Evolutionary conservation across 35 echinoderm and acorn worm species (phyloP), one percentile per base, ranked within the genome.

Genomic region (Lytechinus variegatus): DNA sequence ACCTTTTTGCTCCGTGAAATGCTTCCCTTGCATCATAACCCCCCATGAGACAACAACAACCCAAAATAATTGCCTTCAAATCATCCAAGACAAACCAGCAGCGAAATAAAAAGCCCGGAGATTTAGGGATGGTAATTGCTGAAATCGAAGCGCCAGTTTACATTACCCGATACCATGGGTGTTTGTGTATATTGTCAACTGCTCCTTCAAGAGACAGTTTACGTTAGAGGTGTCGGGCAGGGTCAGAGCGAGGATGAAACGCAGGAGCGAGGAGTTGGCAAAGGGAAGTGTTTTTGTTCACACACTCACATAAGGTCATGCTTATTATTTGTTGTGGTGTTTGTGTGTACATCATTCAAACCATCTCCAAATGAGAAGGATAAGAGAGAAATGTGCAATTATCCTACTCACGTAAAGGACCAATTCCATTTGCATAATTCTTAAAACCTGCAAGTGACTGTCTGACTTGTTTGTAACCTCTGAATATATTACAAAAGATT

Each of bases 111-210:
- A 79, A 16, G 66, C 57, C 66, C n/a, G 66, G 12, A 19, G 66
- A 79, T 79, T 79, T 79, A 24, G 88, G 88, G 28, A 53, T 44
- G 88, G 52, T 90, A 90, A 90, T 90, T 90, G 88, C 28, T 33
- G 88, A 90, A 90, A 90, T 90, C 88, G 12, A 54, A 90, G 29
- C 52, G 88, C 88, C 88, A 90, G 88, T 90, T 90, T 90, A 90
- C 88, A 90, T 90, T 90, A 90, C 52, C 88, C 29, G 88, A 90
- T 54, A 90, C 88, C 88, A 90, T 3, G 28, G 28, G 27, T 90
- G 88, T 90, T 90, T 90, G 88, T 90, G 88, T 90, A 54, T 54
- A 90, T 16, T 90, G 88, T 90, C 88, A 90, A 90, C 88, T 90
- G 88, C 29, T 11, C 28, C 52, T 44, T 90, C 88, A 90, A 90